Evolutionary conservation across 2,797 vertebrate genomes (phyloP), one percentile per base, ranked within the genome.

Genomic region (Serranus cabrilla): DNA sequence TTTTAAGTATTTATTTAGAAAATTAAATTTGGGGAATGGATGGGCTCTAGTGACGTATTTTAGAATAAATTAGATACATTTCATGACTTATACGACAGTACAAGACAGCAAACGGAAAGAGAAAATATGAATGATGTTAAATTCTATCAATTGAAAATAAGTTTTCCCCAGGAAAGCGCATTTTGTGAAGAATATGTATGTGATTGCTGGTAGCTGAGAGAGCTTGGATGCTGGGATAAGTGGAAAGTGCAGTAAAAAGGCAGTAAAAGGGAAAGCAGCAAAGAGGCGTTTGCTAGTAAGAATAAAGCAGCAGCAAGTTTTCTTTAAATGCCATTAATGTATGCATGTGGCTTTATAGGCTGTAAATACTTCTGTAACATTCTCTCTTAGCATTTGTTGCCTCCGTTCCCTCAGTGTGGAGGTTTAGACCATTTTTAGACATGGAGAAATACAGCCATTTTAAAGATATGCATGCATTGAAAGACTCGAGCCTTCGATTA

Each of bases 401-500:
- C 27, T 34, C 59, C 4, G 27, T 54, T 61, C 60, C 21, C 58
- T 63, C 6, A 11, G 21, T 49, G 42, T 47, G n/a, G 57, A 64
- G 63, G 20, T 63, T 63, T 8, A 50, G 18, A 56, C 37, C 34
- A 10, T 25, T 50, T 49, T 42, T 17, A 34, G 21, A 57, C n/a
- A 42, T 20, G 3, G 11, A 6, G 14, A 16, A 34, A 70, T 18
- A 21, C n/a, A 68, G 7, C 14, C 25, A 14, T 52, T 40, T 16
- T 5, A 34, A 74, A 45, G 60, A 20, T 11, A 18, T 34, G 7
- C 18, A 25, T 16, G 20, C 5, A 2, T 12, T 43, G 21, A 69
- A 56, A 61, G 16, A 75, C 23, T 54, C 40, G 7, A 50, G 49
- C 10, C 25, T 42, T 75, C 21, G 42, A 3, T 72, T 42, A 64